These are phyloP conservation scores for Drosophila nr. fundita DNA, from an alignment of 2,888 invertebrate genomes.

Conservation along the genomic window DNA sequence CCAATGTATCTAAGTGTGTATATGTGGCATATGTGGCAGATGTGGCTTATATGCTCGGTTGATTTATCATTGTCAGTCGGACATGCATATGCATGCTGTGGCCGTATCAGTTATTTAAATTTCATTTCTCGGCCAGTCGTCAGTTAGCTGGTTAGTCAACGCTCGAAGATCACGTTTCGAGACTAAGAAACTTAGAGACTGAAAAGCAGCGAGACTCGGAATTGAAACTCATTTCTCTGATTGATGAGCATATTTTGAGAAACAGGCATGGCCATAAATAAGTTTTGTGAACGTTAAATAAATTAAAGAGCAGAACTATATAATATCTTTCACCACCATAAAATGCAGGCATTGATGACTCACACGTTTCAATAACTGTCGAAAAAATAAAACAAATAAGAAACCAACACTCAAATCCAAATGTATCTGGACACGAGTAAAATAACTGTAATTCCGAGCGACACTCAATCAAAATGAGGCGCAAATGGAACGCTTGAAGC, in stretches of 20 bases:
- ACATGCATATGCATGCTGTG: constrained; percentile 60
- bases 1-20: constrained; percentile 8
- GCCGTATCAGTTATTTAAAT: constrained; percentile 64
- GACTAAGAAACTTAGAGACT: constrained; percentile 12
- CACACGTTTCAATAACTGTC: constrained; percentile 39
- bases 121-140: constrained; percentile 64
- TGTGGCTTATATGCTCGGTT: constrained; percentile 33
- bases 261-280: constrained; percentile 70
- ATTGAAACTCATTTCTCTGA: constrained; percentile 73
- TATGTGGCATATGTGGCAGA: constrained; percentile 6
- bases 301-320: constrained; percentile 65
- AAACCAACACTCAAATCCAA: constrained; percentile 1
- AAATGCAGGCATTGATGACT: constrained; percentile 53
- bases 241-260: constrained; percentile 71
- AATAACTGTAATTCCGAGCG: constrained; percentile 34
- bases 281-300: constrained; percentile 62
- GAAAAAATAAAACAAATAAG: neutral
- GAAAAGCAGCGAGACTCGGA: constrained; percentile 21
- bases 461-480: constrained; percentile 44
- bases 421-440: constrained; percentile 8
- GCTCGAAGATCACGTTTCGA: constrained; percentile 15
- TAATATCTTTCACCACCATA: constrained; percentile 59
- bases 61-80: constrained; percentile 71
- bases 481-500: constrained; percentile 32
- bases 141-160: constrained; percentile 42